Base-by-base conservation (phyloP, 1,140 invertebrate genomes). In the Cepaea nemoralis region DNA sequence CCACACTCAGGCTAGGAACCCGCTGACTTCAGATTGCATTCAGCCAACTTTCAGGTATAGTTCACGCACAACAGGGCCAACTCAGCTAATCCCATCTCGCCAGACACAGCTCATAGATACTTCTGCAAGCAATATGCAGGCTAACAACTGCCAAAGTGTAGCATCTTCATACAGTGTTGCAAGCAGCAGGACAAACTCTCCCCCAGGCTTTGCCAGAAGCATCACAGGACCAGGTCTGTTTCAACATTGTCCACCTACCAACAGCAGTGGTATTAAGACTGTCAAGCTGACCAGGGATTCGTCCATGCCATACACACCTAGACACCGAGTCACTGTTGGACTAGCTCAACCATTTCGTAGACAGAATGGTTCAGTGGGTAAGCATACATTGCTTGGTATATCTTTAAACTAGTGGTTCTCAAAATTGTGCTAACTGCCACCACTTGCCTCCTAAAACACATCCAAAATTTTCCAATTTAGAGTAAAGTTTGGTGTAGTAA, bases 291-390 rank as follows among this genome's bases (percentile, higher is more conserved):
- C n/a, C 1, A 8, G 27, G 27, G 1, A 63, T 3, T 40, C 69
- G 1, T 16, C 2, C 19, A 40, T 70, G 12, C 69, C 69, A n/a
- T 40, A 70, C 27, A 70, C 40, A 24, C 42, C 71, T 27, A 74
- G 42, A 24, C 71, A 74, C 8, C 48, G n/a, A 74, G 24, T 74
- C 8, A 27, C 27, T 6, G 40, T 74, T 3, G 71, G 71, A n/a
- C 42, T 74, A 45, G 42, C 71, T 14, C 39, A 42, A 22, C 71
- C 71, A 33, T 45, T 74, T 5, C 42, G 42, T 50, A 74, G 42
- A 74, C 71, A 45, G 31, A 42, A 12, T 27, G 22, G 27, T 31
- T 40, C 69, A 24, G 69, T 27, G n/a, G 37, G 69, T 70, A 14
- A 70, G 69, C 6, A 27, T 27, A 8, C 27, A 10, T 66, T 48